Percentiles rank a stretch among this genome's conserved stretches.
Conservation (phyloP, 1,140 invertebrate species). For the Bilobella aurantiaca region DNA sequence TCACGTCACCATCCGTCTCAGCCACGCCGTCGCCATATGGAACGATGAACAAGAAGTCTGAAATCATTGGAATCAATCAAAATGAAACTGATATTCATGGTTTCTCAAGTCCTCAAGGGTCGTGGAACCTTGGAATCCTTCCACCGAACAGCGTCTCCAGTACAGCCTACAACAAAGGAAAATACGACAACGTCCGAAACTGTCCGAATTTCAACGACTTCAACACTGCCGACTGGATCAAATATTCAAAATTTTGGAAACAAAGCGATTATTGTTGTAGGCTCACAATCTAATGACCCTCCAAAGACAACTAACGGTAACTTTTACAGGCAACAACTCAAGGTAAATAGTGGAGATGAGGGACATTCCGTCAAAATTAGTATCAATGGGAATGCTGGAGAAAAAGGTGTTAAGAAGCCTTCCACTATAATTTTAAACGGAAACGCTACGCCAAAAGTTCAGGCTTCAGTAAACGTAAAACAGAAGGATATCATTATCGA, state of each 20-base stretch:
- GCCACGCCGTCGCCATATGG: not conserved
- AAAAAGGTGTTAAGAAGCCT: slow-evolving; percentile 1
- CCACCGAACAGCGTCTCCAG: slow-evolving; percentile 17
- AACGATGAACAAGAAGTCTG: not conserved
- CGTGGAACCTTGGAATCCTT: not conserved
- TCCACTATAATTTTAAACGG: too few relatives aligned
- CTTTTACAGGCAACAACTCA: slow-evolving; percentile 19
- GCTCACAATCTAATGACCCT: too few relatives aligned
- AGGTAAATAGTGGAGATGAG: slow-evolving; percentile 4
- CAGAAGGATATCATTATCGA: not conserved
- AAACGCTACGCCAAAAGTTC: too few relatives aligned
- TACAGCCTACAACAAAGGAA: not conserved
- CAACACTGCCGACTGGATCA: too few relatives aligned
- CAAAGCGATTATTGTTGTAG: slow-evolving; percentile 31
- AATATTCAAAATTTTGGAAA: slow-evolving; percentile 30
- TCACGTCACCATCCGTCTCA: not conserved
- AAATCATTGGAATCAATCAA: not conserved
- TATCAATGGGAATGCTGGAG: not conserved
- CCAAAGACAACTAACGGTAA: not conserved
- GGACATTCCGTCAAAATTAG: slow-evolving; percentile 5
- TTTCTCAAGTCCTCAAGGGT: not conserved
- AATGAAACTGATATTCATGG: not conserved
- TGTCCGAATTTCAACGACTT: slow-evolving; percentile 17
- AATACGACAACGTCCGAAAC: not conserved
- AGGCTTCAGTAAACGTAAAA: not conserved